Percentiles rank a stretch among this genome's conserved stretches.
phyloP scores from a whole-genome alignment of 2,888 invertebrate genomes.

The Sphecodes monilicornis region DNA sequence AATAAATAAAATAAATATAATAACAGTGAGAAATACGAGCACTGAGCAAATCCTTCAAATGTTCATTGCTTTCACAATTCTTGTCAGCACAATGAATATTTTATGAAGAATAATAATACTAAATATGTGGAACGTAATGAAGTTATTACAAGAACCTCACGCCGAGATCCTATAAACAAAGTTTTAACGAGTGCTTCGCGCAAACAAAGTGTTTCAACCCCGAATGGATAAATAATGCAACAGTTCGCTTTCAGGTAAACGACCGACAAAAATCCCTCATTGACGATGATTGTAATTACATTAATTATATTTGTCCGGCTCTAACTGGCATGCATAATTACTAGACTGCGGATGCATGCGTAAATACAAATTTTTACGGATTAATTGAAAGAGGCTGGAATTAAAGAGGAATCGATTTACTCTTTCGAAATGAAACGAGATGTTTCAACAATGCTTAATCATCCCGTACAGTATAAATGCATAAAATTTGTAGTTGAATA shows the following conservation, averaged over 20 bases:
- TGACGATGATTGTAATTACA: not conserved
- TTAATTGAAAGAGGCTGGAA: not conserved
- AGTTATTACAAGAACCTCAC: not conserved
- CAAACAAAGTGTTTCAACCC: not conserved
- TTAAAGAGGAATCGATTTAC: not conserved
- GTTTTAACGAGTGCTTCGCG: not conserved
- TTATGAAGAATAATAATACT: not conserved
- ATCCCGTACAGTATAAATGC: not conserved
- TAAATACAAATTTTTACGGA: not conserved
- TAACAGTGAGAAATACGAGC: not conserved
- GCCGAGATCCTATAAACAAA: not conserved
- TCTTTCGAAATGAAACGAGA: not conserved
- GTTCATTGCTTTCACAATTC: not conserved
- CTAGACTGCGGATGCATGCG: not conserved
- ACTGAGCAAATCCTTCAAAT: not conserved
- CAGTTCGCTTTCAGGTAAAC: not conserved
- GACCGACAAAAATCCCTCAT: conserved; percentile 7
- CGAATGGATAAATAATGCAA: conserved; percentile 13
- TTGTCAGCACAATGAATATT: not conserved
- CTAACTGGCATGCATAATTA: not conserved
- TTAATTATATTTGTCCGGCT: not conserved
- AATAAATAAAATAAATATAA: not conserved
- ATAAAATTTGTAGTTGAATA: not conserved
- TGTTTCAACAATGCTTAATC: not conserved
- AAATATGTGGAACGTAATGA: not conserved